Conservation (phyloP, 2,113 vertebrate species). For the Tupaia chinensis region DNA sequence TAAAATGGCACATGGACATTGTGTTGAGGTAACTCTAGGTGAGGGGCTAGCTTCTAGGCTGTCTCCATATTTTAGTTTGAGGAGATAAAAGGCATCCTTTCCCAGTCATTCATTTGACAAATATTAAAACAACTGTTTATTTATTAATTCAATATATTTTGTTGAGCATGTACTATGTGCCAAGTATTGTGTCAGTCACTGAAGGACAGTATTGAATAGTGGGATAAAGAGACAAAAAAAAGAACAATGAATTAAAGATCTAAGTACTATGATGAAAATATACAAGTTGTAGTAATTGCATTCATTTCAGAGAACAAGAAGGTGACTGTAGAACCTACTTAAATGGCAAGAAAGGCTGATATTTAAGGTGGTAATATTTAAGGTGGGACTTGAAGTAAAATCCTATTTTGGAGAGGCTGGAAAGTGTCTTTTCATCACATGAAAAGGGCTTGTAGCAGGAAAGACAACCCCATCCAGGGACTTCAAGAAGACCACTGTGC, state of each 20-base stretch:
- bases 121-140: neutral
- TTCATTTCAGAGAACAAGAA: neutral
- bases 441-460: neutral
- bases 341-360: neutral
- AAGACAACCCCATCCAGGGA: neutral
- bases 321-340: neutral
- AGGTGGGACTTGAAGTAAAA: neutral
- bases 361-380: neutral
- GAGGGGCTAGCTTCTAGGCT: neutral
- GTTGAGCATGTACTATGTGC: neutral
- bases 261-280: slow-evolving; percentile 40
- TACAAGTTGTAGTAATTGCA: neutral
- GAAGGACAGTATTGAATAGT: neutral
- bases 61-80: slow-evolving; percentile 22
- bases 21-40: neutral
- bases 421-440: neutral
- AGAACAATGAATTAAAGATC: neutral
- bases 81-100: slow-evolving; percentile 22
- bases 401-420: neutral
- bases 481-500: neutral
- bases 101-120: neutral
- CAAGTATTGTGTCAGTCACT: neutral
- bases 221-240: neutral
- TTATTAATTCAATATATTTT: neutral
- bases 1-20: neutral